Percentiles rank a stretch among this genome's conserved stretches.
These are phyloP conservation scores for Lasioglossum albipes DNA, from an alignment of 1,140 invertebrate species.

Conservation along the genomic window DNA sequence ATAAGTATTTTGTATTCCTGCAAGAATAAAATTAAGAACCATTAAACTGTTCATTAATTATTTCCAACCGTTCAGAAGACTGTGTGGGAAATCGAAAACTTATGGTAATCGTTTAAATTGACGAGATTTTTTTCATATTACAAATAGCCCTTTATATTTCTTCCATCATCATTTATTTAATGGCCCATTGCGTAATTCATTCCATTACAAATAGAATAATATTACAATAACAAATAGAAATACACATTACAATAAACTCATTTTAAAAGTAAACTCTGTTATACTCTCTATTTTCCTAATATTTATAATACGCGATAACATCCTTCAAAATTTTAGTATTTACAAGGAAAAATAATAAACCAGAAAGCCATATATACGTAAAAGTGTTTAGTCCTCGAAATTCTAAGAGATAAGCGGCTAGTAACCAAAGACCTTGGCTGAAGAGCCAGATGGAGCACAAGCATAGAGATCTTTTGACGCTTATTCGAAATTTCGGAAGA, in stretches of 20 bases:
- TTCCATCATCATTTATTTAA: slow-evolving; percentile 4
- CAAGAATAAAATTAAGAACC: slow-evolving; percentile 71
- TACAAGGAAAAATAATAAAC: slow-evolving; percentile 88
- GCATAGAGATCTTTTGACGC: slow-evolving; percentile 77
- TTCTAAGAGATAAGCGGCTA: slow-evolving; percentile 94
- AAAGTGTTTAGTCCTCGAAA: slow-evolving; percentile 93
- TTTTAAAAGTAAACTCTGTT: neutral
- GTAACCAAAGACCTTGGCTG: slow-evolving; percentile 92
- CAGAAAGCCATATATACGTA: slow-evolving; percentile 88
- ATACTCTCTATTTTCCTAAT: neutral
- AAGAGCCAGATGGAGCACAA: slow-evolving; percentile 86
- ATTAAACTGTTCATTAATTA: slow-evolving; percentile 61
- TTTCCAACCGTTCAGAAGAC: slow-evolving; percentile 26
- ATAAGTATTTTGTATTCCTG: slow-evolving; percentile 78
- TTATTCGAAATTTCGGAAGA: slow-evolving; percentile 84
- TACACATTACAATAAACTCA: neutral
- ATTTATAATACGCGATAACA: slow-evolving; percentile 83
- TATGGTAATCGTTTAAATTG: neutral
- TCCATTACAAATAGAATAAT: neutral
- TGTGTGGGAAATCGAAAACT: neutral
- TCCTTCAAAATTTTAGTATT: slow-evolving; percentile 88
- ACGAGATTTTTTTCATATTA: neutral
- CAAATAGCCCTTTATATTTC: neutral
- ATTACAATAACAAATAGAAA: neutral
- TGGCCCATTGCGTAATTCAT: neutral